Evolutionary conservation across 1,140 invertebrate genomes (phyloP).

Genomic region (Scaptomyza hsui): DNA sequence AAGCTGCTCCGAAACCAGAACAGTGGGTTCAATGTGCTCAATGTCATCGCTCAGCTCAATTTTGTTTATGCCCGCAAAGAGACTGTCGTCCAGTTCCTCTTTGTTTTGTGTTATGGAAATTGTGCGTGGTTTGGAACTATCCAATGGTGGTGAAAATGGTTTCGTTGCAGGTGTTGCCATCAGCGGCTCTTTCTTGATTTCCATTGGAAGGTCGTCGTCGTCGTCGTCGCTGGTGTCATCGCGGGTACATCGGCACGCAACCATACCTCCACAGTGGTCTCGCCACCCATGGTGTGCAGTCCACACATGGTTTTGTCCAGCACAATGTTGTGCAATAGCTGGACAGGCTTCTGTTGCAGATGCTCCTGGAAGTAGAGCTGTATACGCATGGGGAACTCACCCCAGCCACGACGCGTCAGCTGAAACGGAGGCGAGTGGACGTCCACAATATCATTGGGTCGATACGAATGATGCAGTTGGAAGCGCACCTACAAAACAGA

Average conservation of each 20-base stretch:
- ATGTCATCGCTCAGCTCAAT: slow-evolving; percentile 65
- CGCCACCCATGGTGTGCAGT: slow-evolving; percentile 92
- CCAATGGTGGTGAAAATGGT: not conserved
- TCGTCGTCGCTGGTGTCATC: slow-evolving; percentile 3
- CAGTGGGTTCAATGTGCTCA: slow-evolving; percentile 72
- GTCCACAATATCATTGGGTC: slow-evolving; percentile 94
- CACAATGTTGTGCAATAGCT: slow-evolving; percentile 92
- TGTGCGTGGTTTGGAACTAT: slow-evolving; percentile 48
- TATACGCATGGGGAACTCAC: slow-evolving; percentile 93
- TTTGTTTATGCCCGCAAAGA: slow-evolving; percentile 72
- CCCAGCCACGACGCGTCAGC: slow-evolving; percentile 93
- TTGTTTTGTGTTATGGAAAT: slow-evolving; percentile 72
- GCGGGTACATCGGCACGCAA: slow-evolving; percentile 84
- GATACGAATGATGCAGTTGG: slow-evolving; percentile 93
- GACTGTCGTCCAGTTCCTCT: slow-evolving; percentile 77
- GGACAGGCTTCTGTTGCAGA: slow-evolving; percentile 90
- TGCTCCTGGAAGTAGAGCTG: slow-evolving; percentile 91
- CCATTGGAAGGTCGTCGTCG: not conserved
- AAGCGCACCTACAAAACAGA: slow-evolving; percentile 86
- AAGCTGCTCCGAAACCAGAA: slow-evolving; percentile 62
- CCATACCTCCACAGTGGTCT: slow-evolving; percentile 90
- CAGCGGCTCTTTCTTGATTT: not conserved
- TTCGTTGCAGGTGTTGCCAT: not conserved
- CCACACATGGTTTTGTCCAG: slow-evolving; percentile 93
- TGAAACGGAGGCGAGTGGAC: slow-evolving; percentile 92